Evolutionary conservation across 2,888 invertebrate genomes (phyloP).

Genomic region (Trissonchulus latispiculum): DNA sequence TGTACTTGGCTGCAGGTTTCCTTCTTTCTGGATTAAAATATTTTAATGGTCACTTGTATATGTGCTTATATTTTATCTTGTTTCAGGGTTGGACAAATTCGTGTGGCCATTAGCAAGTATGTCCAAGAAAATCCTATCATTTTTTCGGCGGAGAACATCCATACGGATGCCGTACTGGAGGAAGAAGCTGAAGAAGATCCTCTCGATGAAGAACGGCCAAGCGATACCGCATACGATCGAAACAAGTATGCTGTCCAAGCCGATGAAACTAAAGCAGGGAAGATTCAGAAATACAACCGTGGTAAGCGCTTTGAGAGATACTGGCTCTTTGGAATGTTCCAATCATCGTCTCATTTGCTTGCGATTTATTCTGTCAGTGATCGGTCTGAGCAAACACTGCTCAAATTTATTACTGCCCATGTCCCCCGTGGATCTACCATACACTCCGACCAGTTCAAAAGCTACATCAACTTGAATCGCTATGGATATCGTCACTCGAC

Average conservation of each 20-base stretch:
- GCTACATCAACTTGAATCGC: not conserved
- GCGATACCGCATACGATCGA: too few relatives aligned
- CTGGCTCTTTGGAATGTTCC: not conserved
- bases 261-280: not conserved
- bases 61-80: not conserved
- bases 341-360: not conserved
- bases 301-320: not conserved
- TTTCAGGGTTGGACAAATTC: not conserved
- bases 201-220: too few relatives aligned
- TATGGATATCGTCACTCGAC: not conserved
- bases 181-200: too few relatives aligned
- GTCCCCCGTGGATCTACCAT: not conserved
- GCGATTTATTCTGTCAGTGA: not conserved
- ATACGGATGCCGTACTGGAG: too few relatives aligned
- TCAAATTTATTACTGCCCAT: not conserved
- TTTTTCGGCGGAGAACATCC: not conserved
- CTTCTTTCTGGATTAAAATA: too few relatives aligned
- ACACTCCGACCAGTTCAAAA: not conserved
- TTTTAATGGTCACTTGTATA: not conserved
- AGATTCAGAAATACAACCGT: not conserved
- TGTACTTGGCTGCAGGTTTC: too few relatives aligned
- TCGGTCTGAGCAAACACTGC: not conserved
- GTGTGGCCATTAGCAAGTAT: not conserved
- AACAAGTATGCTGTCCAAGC: not conserved
- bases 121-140: not conserved